Base-by-base conservation (phyloP, 2,113 vertebrate species). In the Sclerurus mexicanus region DNA sequence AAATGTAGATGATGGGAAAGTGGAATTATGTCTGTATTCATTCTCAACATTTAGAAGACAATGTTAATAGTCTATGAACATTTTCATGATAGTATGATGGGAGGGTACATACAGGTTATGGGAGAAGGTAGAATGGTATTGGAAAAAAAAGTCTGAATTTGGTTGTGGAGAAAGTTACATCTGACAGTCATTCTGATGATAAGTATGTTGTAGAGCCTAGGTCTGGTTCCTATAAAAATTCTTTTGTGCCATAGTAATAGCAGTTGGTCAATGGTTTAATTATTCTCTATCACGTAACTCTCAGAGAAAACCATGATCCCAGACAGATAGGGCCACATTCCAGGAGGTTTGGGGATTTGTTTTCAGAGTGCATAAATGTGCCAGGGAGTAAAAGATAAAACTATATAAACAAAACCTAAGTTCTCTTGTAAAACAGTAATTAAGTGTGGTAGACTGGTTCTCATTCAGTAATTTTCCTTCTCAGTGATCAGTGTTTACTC, bases 171-270 rank as follows among this genome's bases (percentile, higher is more conserved):
- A 40, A 47, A 44, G 28, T 60, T 81, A 46, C 5, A 44, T 79
- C 50, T 95, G 69, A 44, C 33, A 59, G 35, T 78, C 37, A 25
- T 74, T 72, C n/a, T 75, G 76, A 42, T 47, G 39, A 75, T 55
- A 82, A 91, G 25, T 39, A 56, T 30, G 19, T 92, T 69, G 44
- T 62, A 82, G 37, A 58, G 5, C n/a, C 52, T 40, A 24, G 31
- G 22, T 82, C 74, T 73, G 64, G 12, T 68, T 95, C 52, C 81
- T 91, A 16, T 69, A 82, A 96, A 95, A 87, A 85, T 85, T 91
- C 33, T 84, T 90, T 44, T 85, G 27, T n/a, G 44, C 39, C 14
- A 3, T 40, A 44, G 39, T 64, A 55, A 79, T 62, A 62, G 35
- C 35, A 53, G 12, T 40, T 92, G 58, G n/a, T 75, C 47, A 75